Evolutionary conservation across 2,888 invertebrate species (phyloP), one percentile per base, ranked within the genome.

Genomic region (Morpho deidamia): DNA sequence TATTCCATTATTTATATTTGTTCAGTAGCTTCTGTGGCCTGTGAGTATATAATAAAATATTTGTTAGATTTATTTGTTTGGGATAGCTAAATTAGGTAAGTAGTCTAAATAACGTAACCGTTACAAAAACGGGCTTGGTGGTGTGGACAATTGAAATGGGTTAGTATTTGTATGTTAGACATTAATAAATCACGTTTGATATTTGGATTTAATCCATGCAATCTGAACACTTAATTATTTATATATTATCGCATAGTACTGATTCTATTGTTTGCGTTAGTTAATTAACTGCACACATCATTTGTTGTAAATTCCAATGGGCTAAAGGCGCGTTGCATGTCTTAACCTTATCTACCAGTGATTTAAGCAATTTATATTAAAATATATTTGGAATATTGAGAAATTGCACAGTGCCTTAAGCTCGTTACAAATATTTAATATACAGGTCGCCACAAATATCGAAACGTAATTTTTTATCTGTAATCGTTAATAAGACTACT

Each of bases 351-450:
- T 65, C 64, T 64, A 65, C 56, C 63, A 62, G 51, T 45, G 52
- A 59, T 60, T 56, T 56, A 60, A 65, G 67, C 66, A 72, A 68
- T 68, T 67, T 62, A 70, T 71, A 37, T 76, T 76, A 70, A 76
- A 76, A 79, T 77, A 78, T 78, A 71, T 71, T n/a, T 42, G 35
- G 8, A 35, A 34, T 39, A 32, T 37, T 53, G 37, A 55, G 44
- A 44, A 51, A 76, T 78, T 84, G 83, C 84, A 84, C 80, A 81
- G 86, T 86, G 85, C 85, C 83, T 86, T 85, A 83, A 80, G 86
- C 84, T 87, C 83, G 82, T 78, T 78, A 71, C 74, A 72, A 74
- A 77, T 75, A 78, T 34, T n/a, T 39, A 51, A 11, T 9, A 11
- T 45, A 34, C 40, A 38, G 12, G 35, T 51, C 42, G 35, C 42